Evolutionary conservation across 2,797 vertebrate genomes (phyloP).

Genomic region (Schizopygopsis pylzovi): DNA sequence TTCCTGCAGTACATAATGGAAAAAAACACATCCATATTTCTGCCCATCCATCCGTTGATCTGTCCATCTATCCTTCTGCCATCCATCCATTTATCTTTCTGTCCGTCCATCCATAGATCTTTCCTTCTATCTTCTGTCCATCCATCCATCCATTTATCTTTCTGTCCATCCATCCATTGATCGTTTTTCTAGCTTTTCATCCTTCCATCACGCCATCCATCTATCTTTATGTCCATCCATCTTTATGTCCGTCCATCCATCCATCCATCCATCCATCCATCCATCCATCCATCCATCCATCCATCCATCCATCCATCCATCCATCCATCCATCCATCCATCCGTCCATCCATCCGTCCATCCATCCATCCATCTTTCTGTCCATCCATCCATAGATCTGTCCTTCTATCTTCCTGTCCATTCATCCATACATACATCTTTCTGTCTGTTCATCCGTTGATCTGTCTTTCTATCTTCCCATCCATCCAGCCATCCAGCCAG

Average conservation of each 20-base stretch:
- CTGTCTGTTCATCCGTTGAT: background rate
- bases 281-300: background rate
- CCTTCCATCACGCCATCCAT: background rate
- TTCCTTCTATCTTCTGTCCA: background rate
- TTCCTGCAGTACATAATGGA: no score
- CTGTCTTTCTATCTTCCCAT: background rate
- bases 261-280: background rate
- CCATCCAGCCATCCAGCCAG: background rate
- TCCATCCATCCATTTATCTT: background rate
- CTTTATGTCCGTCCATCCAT: background rate
- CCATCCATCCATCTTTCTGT: background rate
- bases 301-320: background rate
- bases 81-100: background rate
- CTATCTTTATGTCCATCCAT: background rate
- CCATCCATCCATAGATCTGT: background rate
- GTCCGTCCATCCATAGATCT: no score
- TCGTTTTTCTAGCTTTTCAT: background rate
- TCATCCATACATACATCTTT: background rate
- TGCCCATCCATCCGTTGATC: background rate
- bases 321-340: background rate
- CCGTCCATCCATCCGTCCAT: background rate
- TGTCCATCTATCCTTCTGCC: no score
- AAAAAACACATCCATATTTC: no score
- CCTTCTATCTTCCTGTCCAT: background rate
- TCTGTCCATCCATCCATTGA: background rate